phyloP scores from a whole-genome alignment of 2,113 vertebrate genomes.

The Sylvietta virens region DNA sequence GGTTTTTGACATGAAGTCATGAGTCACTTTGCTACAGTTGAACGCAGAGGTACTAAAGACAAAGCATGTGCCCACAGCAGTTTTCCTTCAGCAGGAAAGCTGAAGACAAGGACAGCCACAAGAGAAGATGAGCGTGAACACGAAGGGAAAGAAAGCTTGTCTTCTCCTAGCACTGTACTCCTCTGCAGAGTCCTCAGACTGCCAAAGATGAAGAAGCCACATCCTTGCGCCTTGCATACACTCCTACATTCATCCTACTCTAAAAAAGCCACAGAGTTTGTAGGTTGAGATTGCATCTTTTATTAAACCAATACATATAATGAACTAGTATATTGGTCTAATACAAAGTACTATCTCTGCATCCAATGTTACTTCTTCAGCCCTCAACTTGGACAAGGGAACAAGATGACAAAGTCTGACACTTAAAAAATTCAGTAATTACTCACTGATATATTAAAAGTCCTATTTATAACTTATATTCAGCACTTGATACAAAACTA shows the following conservation, averaged over 20 bases:
- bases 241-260: neutral
- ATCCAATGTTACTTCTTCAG: neutral
- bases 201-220: neutral
- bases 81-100: neutral
- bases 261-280: neutral
- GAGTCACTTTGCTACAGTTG: neutral
- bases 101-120: neutral
- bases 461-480: neutral
- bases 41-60: neutral
- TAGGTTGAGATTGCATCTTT: neutral
- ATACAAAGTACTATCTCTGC: neutral
- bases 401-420: neutral
- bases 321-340: neutral
- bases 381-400: neutral
- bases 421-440: neutral
- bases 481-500: neutral
- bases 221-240: neutral
- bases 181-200: neutral
- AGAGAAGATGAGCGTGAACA: neutral
- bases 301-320: neutral
- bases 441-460: neutral
- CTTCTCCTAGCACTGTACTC: neutral
- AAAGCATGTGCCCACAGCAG: neutral
- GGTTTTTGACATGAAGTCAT: neutral
- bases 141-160: neutral